Conservation (phyloP, 2,888 invertebrate genomes). For the Melanchra persicariae region DNA sequence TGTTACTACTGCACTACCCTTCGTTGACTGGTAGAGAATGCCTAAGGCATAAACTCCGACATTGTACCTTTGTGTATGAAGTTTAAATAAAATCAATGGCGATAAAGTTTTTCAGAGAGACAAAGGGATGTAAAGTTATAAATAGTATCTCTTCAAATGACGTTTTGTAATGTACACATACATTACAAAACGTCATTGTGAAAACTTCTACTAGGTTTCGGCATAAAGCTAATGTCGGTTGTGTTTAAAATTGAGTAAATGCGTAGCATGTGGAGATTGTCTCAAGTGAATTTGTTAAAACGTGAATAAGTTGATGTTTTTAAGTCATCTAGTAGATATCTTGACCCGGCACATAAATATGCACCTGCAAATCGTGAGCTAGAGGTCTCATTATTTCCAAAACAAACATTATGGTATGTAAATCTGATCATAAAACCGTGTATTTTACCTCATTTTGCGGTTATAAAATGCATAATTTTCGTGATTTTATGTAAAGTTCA, state of each 20-base stretch:
- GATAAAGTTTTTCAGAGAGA: not conserved
- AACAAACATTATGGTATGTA: slow-evolving; percentile 37
- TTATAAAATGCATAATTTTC: slow-evolving; percentile 45
- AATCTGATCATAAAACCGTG: slow-evolving; percentile 38
- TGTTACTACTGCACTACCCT: too few species aligned
- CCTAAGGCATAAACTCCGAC: too few species aligned
- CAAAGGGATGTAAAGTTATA: not conserved
- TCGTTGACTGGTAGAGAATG: too few species aligned
- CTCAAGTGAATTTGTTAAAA: not conserved
- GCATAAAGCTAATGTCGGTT: not conserved
- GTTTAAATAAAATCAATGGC: not conserved
- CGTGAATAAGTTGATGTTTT: not conserved
- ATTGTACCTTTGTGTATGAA: too few species aligned
- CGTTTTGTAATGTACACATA: too few species aligned
- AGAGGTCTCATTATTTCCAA: slow-evolving; percentile 23
- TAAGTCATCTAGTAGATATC: not conserved
- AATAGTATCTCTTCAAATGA: too few species aligned
- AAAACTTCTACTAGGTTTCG: not conserved
- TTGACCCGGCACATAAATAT: slow-evolving; percentile 15
- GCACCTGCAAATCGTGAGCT: slow-evolving; percentile 9
- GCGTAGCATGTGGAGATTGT: not conserved
- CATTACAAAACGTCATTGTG: too few species aligned
- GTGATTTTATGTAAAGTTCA: slow-evolving; percentile 57
- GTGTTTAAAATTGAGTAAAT: not conserved
- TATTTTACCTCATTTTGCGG: slow-evolving; percentile 45